Conservation (phyloP, 1,140 invertebrate genomes). For the Magallana angulata region DNA sequence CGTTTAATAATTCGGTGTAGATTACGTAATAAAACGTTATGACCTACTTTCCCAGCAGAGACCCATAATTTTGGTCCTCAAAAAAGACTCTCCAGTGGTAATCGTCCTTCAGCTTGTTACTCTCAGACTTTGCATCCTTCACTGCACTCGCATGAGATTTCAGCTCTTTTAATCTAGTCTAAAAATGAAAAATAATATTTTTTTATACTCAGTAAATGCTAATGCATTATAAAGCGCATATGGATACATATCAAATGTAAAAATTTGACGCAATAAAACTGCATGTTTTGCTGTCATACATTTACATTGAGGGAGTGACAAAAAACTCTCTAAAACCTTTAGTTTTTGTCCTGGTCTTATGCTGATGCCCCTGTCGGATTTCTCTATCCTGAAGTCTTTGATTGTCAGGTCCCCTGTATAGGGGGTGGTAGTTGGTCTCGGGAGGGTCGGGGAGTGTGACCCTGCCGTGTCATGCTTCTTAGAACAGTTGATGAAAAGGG, state of each 20-base stretch:
- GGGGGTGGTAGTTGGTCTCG: background rate
- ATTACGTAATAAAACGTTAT: background rate
- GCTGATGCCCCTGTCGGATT: background rate
- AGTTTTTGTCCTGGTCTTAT: background rate
- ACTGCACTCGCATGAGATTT: background rate
- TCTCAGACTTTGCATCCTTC: background rate
- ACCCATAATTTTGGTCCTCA: background rate
- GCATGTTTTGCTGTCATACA: no score
- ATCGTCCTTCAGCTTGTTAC: background rate
- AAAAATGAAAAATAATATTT: no score
- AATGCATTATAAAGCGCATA: no score
- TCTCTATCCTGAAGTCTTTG: background rate
- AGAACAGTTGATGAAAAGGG: constrained; percentile 65
- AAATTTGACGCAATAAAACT: no score
- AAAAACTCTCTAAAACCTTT: background rate
- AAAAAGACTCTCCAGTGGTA: constrained; percentile 7
- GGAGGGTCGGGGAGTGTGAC: background rate
- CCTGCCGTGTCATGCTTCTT: background rate
- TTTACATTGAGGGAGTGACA: no score
- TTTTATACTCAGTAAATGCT: no score
- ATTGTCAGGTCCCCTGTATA: background rate
- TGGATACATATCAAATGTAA: no score
- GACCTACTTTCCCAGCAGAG: constrained; percentile 8
- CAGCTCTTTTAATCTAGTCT: background rate
- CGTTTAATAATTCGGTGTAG: no score